Evolutionary conservation across 2,113 vertebrate genomes (phyloP).

Genomic region (Dendrocopos noguchii): DNA sequence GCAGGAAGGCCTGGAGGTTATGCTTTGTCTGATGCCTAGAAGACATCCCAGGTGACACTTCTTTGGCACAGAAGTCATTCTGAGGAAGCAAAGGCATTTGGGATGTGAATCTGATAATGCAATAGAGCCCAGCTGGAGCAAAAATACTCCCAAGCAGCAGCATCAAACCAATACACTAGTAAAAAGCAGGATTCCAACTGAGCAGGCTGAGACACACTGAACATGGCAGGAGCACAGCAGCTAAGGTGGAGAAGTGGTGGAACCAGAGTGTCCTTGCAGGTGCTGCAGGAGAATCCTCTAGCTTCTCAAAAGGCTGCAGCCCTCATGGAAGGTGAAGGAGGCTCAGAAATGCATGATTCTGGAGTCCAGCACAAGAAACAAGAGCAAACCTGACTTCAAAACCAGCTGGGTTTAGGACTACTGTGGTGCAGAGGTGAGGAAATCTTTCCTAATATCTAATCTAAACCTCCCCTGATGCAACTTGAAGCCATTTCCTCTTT

Average conservation of each 20-base stretch:
- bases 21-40: not conserved
- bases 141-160: not conserved
- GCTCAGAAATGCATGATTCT: not conserved
- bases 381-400: not conserved
- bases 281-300: not conserved
- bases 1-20: not conserved
- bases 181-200: not conserved
- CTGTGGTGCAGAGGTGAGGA: not conserved
- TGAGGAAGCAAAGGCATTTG: not conserved
- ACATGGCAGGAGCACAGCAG: not conserved
- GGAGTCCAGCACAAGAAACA: not conserved
- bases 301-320: not conserved
- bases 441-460: too few species aligned
- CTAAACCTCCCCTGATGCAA: too few species aligned
- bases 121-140: not conserved
- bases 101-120: not conserved
- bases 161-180: not conserved
- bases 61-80: not conserved
- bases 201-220: not conserved
- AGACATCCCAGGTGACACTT: not conserved
- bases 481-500: too few species aligned
- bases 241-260: not conserved
- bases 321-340: not conserved
- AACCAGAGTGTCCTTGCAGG: not conserved
- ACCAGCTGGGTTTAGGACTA: not conserved